Conservation (phyloP, 1,140 invertebrate genomes). For the Antheraea pernyi region DNA sequence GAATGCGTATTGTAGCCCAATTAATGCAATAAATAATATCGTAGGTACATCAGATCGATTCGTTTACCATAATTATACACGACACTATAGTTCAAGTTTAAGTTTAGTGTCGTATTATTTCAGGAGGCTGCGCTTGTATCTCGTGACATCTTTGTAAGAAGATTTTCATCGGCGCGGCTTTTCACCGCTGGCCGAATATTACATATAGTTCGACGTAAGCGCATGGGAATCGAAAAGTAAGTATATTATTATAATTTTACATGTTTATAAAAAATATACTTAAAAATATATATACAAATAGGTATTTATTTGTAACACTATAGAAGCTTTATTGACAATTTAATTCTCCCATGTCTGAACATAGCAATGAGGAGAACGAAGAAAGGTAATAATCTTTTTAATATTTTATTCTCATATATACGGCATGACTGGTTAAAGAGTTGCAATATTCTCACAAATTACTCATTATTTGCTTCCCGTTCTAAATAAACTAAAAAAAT, state of each 20-base stretch:
- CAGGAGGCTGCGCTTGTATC: conserved; percentile 84
- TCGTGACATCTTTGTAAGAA: conserved; percentile 82
- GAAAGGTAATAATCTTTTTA: conserved; percentile 44
- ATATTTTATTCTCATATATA: neutral
- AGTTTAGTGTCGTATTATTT: conserved; percentile 8
- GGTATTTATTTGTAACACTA: too few species aligned
- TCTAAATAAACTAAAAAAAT: too few species aligned
- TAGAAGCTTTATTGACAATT: neutral
- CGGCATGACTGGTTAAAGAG: too few species aligned
- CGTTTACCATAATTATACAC: too few species aligned
- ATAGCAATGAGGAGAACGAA: conserved; percentile 55
- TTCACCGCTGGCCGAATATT: conserved; percentile 87
- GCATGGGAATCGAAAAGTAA: conserved; percentile 83
- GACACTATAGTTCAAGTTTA: neutral
- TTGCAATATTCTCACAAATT: too few species aligned
- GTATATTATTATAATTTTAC: conserved; percentile 19
- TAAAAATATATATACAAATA: too few species aligned
- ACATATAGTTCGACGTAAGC: conserved; percentile 84
- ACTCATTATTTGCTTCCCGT: too few species aligned
- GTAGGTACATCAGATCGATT: too few species aligned
- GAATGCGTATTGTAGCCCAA: too few species aligned
- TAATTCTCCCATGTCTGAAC: conserved; percentile 47
- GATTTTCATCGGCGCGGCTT: conserved; percentile 84
- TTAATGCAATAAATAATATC: too few species aligned
- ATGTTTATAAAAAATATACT: too few species aligned